Evolutionary conservation across 2,797 vertebrate species (phyloP).

Genomic region (Vipera latastei): DNA sequence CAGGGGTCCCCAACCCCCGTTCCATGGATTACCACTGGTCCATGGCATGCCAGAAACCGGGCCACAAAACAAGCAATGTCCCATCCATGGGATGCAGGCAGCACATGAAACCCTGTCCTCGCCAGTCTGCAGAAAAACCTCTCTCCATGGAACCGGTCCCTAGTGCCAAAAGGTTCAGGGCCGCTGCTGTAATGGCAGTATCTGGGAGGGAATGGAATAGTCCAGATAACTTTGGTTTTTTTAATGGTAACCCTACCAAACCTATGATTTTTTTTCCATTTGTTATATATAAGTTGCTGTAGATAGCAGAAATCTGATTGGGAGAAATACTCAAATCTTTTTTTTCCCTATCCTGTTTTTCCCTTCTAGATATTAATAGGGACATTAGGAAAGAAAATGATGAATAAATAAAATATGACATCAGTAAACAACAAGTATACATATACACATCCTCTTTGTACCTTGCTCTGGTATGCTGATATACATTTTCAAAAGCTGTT

Average conservation of each 20-base stretch:
- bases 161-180: too few relatives aligned
- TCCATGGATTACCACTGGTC: too few relatives aligned
- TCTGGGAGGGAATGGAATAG: background rate
- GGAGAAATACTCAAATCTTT: background rate
- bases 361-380: background rate
- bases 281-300: background rate
- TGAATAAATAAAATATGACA: background rate
- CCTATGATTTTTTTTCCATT: background rate
- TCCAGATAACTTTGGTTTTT: background rate
- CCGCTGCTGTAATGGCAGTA: background rate
- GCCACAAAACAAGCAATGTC: too few relatives aligned
- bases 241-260: background rate
- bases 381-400: background rate
- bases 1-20: accelerated
- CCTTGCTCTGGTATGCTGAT: slow-evolving; percentile 9
- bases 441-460: slow-evolving; percentile 12
- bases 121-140: too few relatives aligned
- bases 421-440: background rate
- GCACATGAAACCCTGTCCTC: too few relatives aligned
- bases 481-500: slow-evolving; percentile 37
- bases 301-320: background rate
- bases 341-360: background rate
- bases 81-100: too few relatives aligned
- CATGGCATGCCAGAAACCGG: too few relatives aligned
- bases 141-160: too few relatives aligned